Base-by-base conservation (phyloP, 2,113 vertebrate species). In the Triplophysa siluroides region DNA sequence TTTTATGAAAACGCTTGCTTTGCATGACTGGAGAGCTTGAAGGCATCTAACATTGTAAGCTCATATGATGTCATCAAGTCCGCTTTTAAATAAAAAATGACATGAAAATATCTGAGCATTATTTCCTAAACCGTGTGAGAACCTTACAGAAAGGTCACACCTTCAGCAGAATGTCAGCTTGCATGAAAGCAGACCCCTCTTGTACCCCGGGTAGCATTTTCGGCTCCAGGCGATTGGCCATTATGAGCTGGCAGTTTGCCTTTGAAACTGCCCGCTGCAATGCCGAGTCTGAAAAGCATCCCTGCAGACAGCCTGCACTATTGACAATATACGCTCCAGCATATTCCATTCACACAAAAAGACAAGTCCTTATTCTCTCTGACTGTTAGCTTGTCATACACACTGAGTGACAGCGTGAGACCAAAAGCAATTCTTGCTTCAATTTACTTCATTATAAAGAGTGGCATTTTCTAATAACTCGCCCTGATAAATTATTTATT, bases 401-500 rank as follows among this genome's bases (percentile, higher is more conserved):
- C 77, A 90, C 86, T 92, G 89, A 91, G 84, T 89, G 88, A 90
- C 74, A 91, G 41, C 85, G 78, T 58, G 38, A 84, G 67, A 75
- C 88, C 76, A 84, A 70, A 83, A 89, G 83, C 77, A 85, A 88
- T 90, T 91, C 86, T 88, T 86, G 88, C 89, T 91, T 88, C 85
- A 92, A 89, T 92, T 78, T 82, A 70, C 16, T 16, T 41, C 86
- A 82, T 81, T 89, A 88, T 77, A 86, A 84, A 91, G 90, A 93
- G 67, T 91, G 91, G 69, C 89, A 92, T 87, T 85, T 89, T 80
- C 87, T 92, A 93, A 94, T 91, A 90, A 91, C 90, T 72, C 80
- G 26, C 85, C 86, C 87, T 93, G 93, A 94, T 95, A 93, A 95
- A 92, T 92, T 85, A 94, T 92, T 92, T 90, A 90, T 92, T 83